phyloP scores from a whole-genome alignment of 2,113 vertebrate genomes.

The Egretta garzetta region DNA sequence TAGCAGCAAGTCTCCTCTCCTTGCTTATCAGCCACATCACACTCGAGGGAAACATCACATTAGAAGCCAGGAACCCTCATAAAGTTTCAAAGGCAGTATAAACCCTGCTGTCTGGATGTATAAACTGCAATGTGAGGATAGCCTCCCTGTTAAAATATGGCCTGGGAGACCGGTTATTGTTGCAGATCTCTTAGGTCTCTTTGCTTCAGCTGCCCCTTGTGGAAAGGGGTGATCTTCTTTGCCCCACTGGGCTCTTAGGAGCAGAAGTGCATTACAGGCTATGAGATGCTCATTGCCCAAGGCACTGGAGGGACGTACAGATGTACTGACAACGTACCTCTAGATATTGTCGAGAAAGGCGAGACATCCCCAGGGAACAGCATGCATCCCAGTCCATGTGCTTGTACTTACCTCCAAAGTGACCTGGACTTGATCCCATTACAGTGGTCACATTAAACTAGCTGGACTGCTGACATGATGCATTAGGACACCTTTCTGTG shows the following conservation, averaged over 20 bases:
- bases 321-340: too few relatives aligned
- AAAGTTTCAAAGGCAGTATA: background rate
- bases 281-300: fast-evolving
- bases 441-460: background rate
- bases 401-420: background rate
- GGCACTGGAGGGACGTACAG: background rate
- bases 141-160: background rate
- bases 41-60: background rate
- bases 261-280: background rate
- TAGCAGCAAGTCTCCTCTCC: background rate
- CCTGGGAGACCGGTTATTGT: background rate
- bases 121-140: background rate
- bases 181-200: background rate
- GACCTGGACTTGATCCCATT: background rate
- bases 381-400: background rate
- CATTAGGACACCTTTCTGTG: background rate
- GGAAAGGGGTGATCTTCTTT: background rate
- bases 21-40: background rate
- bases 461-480: background rate
- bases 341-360: background rate
- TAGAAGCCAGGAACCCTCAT: background rate
- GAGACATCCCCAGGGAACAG: background rate
- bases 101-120: background rate
- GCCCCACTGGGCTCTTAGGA: background rate
- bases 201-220: background rate